Conservation (phyloP, 2,113 vertebrate genomes). For the Lophochroa leadbeateri region DNA sequence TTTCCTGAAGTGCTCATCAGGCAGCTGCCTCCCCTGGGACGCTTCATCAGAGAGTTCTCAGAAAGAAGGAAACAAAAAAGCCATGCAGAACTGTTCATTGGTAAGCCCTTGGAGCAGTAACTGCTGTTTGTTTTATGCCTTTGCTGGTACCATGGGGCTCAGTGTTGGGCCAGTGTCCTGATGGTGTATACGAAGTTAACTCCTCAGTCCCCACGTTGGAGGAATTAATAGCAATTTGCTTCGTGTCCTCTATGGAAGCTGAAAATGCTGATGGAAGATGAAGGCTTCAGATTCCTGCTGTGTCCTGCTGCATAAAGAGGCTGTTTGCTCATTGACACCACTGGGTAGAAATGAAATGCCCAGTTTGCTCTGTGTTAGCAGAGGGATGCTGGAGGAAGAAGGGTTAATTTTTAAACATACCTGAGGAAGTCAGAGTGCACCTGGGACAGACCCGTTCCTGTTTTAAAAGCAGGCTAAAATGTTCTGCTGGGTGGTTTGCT, state of each 20-base stretch:
- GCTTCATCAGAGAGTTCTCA: background rate
- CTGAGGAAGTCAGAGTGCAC: background rate
- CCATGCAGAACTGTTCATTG: background rate
- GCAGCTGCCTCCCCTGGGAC: conserved; percentile 25
- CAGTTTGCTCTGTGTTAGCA: background rate
- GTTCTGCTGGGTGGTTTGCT: background rate
- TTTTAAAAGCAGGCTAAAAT: background rate
- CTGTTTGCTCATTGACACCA: background rate
- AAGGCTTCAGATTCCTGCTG: background rate
- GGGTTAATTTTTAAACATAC: background rate
- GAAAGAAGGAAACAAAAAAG: background rate
- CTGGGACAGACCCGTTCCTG: background rate
- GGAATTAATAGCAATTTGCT: background rate
- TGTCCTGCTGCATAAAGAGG: accelerated
- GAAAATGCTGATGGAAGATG: background rate
- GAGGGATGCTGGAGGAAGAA: background rate
- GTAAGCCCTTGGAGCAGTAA: background rate
- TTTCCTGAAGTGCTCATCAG: conserved; percentile 56
- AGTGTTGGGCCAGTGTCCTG: background rate
- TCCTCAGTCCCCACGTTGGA: background rate
- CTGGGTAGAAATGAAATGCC: background rate
- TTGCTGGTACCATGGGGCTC: background rate
- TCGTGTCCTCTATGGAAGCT: background rate
- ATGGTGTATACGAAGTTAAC: background rate
- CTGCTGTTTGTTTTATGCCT: background rate